Percentiles rank a stretch among this genome's conserved stretches.
phyloP scores from a whole-genome alignment of 2,888 invertebrate genomes.

The Drosophila atripex region DNA sequence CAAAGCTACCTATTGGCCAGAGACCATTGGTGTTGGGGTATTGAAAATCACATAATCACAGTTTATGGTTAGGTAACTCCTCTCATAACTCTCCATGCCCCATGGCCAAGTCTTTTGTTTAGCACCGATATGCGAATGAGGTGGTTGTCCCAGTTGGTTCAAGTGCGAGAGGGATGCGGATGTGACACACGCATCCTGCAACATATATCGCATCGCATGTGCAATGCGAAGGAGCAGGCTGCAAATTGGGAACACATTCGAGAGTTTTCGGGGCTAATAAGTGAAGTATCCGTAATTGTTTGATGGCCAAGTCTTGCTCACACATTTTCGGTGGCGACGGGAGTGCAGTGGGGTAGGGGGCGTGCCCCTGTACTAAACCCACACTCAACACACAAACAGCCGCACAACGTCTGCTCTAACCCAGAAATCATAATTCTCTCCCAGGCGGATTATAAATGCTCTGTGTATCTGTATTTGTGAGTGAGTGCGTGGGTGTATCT shows the following conservation, averaged over 20 bases:
- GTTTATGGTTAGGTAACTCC: background rate
- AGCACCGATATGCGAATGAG: background rate
- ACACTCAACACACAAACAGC: conserved; percentile 4
- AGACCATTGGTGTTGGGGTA: background rate
- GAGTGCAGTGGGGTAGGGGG: conserved; percentile 11
- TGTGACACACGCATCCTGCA: background rate
- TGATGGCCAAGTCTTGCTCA: conserved; percentile 16
- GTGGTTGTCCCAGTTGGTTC: background rate
- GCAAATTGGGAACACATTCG: conserved; percentile 13
- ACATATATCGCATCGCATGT: conserved; percentile 1
- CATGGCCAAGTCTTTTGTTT: background rate
- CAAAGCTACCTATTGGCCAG: background rate
- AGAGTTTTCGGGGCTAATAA: conserved; percentile 39
- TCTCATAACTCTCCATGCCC: background rate
- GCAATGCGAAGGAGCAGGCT: background rate
- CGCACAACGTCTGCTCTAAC: conserved; percentile 28
- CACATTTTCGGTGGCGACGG: background rate
- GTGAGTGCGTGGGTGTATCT: conserved; percentile 25
- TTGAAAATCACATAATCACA: background rate
- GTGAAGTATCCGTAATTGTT: conserved; percentile 62
- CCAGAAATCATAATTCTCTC: conserved; percentile 33
- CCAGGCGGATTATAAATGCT: conserved; percentile 52
- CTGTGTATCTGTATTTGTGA: conserved; percentile 13
- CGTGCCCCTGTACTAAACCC: conserved; percentile 11
- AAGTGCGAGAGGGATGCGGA: background rate